phyloP scores from a whole-genome alignment of 2,797 vertebrate species.

The Bothrops alternatus region DNA sequence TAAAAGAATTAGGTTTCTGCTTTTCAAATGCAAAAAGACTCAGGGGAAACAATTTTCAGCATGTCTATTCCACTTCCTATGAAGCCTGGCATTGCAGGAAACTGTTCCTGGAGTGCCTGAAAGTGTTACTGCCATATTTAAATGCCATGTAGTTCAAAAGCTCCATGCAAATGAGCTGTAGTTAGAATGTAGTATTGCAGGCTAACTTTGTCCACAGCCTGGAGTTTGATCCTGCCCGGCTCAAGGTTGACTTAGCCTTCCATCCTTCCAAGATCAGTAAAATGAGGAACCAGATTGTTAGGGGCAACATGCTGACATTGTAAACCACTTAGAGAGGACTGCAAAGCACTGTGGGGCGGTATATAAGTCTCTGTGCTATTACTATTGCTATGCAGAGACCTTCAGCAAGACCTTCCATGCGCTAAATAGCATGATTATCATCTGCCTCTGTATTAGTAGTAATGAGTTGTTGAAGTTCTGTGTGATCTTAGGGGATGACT shows the following conservation, averaged over 20 bases:
- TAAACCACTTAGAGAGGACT: not conserved
- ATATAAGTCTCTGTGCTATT: not conserved
- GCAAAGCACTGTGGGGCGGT: not conserved
- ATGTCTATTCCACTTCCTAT: not conserved
- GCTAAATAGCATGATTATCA: not conserved
- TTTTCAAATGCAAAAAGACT: not conserved
- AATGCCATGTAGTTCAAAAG: not conserved
- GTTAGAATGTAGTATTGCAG: not conserved
- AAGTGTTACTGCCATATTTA: not conserved
- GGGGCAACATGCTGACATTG: not conserved
- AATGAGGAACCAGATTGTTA: not conserved
- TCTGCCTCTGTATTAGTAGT: not conserved
- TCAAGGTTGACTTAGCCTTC: not conserved
- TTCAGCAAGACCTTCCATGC: not conserved
- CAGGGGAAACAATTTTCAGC: not conserved
- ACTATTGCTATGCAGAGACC: not conserved
- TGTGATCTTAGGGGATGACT: not conserved
- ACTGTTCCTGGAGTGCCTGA: not conserved
- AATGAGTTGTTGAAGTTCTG: not conserved
- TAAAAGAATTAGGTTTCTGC: not conserved
- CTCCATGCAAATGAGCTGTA: not conserved
- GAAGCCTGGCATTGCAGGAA: not conserved
- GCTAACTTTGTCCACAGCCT: not conserved
- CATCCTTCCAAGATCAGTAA: not conserved
- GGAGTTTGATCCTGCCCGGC: not conserved